A percentile compares a stretch with the other conserved stretches of the same genome.
phyloP scores from a whole-genome alignment of 2,797 vertebrate species.

The Danio jaintianensis region DNA sequence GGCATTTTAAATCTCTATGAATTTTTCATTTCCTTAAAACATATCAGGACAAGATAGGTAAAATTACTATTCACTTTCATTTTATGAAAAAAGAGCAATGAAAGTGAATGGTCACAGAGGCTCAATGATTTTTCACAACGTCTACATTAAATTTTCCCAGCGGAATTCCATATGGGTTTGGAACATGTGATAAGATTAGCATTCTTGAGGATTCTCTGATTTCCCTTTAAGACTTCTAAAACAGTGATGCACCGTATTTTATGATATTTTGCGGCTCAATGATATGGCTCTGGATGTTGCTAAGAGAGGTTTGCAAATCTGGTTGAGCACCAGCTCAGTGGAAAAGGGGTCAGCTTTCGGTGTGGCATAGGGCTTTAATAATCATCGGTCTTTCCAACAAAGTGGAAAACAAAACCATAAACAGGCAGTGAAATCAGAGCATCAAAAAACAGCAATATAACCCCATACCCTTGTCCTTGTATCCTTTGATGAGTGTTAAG shows the following conservation, averaged over 20 bases:
- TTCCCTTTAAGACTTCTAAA: not conserved
- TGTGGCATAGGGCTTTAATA: slow-evolving; percentile 38
- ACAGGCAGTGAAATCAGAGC: slow-evolving; percentile 51
- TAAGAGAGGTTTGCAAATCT: not conserved
- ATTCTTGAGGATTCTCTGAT: not conserved
- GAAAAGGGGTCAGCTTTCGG: slow-evolving; percentile 40
- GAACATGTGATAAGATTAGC: not conserved
- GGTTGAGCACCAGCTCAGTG: not conserved
- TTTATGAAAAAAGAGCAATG: not conserved
- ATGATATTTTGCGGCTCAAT: not conserved
- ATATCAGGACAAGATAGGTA: not conserved
- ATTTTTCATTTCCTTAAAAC: not conserved
- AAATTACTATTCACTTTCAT: slow-evolving; percentile 7
- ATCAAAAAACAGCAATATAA: slow-evolving; percentile 39
- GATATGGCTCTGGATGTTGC: not conserved
- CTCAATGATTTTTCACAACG: not conserved
- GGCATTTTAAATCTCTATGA: not conserved
- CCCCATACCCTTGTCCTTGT: slow-evolving; percentile 43
- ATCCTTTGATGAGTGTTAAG: slow-evolving; percentile 51
- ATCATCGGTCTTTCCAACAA: slow-evolving; percentile 45
- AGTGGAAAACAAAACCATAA: slow-evolving; percentile 27
- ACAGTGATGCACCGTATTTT: too few relatives aligned
- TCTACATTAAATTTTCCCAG: not conserved
- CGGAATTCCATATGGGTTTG: not conserved
- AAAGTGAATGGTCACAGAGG: not conserved